Evolutionary conservation across 1,140 invertebrate species (phyloP).

Genomic region (Drosophila tani): DNA sequence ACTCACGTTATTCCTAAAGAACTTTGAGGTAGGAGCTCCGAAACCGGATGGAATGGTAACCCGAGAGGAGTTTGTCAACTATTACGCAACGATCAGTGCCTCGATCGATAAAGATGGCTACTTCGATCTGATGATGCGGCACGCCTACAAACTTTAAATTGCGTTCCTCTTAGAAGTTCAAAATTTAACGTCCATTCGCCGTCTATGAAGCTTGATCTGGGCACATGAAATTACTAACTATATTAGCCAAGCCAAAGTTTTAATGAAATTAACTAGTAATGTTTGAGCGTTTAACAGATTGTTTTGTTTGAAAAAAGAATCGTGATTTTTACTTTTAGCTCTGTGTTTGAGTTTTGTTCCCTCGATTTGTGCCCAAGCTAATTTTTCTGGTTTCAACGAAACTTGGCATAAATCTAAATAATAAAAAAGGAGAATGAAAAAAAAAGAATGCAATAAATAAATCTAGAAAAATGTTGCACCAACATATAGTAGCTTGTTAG

Average conservation of each 20-base stretch:
- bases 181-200: constrained; percentile 29
- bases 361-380: no score
- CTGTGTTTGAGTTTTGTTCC: no score
- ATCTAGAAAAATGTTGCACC: no score
- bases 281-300: neutral
- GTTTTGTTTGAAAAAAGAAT: no score
- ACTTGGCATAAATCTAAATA: no score
- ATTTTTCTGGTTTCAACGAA: no score
- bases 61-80: constrained; percentile 96
- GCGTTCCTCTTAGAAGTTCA: neutral
- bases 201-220: constrained; percentile 30
- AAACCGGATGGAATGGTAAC: constrained; percentile 93
- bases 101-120: constrained; percentile 97
- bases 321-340: no score
- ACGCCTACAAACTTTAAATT: constrained; percentile 93
- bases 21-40: constrained; percentile 92
- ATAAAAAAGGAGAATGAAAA: no score
- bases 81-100: constrained; percentile 96
- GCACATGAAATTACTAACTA: constrained; percentile 21
- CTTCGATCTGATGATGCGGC: constrained; percentile 97
- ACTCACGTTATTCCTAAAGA: constrained; percentile 92
- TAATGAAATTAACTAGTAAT: constrained; percentile 30
- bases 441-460: no score
- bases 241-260: constrained; percentile 31
- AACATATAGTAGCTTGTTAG: no score